Conservation (phyloP, 2,797 vertebrate species). For the Nyctibius grandis region DNA sequence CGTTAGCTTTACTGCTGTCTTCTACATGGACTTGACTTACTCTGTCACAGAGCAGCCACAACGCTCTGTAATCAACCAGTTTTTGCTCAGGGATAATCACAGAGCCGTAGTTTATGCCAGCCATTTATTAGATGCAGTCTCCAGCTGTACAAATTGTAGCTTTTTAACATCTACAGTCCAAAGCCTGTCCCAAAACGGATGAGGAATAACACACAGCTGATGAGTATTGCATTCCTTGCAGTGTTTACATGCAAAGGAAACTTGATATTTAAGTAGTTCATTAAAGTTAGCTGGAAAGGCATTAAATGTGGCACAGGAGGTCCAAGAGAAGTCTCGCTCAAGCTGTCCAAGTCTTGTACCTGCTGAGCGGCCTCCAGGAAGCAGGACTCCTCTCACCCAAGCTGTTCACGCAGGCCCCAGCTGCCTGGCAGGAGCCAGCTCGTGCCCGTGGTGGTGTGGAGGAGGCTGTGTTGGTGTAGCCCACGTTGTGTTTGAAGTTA, state of each 20-base stretch:
- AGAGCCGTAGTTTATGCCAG: background rate
- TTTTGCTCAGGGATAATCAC: background rate
- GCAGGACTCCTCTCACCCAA: background rate
- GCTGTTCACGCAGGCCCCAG: background rate
- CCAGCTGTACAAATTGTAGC: background rate
- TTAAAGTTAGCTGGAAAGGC: background rate
- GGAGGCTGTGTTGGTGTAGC: background rate
- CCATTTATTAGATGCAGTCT: background rate
- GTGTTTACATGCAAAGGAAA: background rate
- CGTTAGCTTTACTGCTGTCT: accelerated
- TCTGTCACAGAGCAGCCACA: background rate
- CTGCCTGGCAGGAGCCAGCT: background rate
- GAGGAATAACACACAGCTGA: background rate
- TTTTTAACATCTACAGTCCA: background rate
- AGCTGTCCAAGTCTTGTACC: background rate
- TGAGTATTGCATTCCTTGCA: background rate
- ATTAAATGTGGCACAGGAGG: background rate
- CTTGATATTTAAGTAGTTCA: background rate
- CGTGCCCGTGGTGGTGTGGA: background rate
- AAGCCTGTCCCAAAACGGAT: background rate
- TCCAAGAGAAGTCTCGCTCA: background rate
- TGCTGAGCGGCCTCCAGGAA: background rate
- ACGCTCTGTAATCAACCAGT: accelerated
- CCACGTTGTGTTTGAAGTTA: accelerated
- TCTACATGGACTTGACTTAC: background rate